Base-by-base conservation (phyloP, 2,113 vertebrate species). In the Lamprotornis superbus region DNA sequence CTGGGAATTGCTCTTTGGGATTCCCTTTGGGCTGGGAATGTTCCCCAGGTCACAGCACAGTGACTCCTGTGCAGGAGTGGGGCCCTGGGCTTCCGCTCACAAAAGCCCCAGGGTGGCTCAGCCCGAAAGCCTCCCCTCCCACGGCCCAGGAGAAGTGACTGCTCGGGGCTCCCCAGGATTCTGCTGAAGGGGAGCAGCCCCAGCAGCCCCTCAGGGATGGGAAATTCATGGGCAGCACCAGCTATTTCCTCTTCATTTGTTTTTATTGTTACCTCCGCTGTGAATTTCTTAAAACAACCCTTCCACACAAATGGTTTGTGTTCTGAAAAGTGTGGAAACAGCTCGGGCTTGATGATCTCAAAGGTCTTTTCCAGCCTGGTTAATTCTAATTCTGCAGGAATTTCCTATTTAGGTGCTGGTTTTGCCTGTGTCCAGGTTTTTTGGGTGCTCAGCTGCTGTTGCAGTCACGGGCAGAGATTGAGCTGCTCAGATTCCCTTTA, bases 91-190 rank as follows among this genome's bases (percentile, higher is more conserved):
- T 87, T 91, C 83, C 31, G 44, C 86, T 71, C 27, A 7, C 92
- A 67, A 89, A 94, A 59, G 35, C 93, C 91, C 63, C 7, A 5
- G 83, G 39, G 31, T 12, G 70, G 35, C 90, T 96, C 90, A 94
- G 85, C 92, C 90, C 4, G 85, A 95, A 93, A 95, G 44, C 90
- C 39, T 85, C 73, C 60, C 93, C 88, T 90, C 94, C 95, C 95
- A 97, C 92, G 35, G 93, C 44, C 28, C 82, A 18, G 44, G 30
- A 0, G 40, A 90, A 94, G 86, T 90, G 93, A 93, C 90, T 93
- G 90, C 12, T 16, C 0, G 90, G 92, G 94, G 90, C 79, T 96
- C 49, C 88, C 95, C 94, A 23, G 90, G 87, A 83, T 95, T 84
- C 69, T 78, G 79, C 75, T 78, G 71, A 50, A 47, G 27, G 35